Conservation (phyloP, 2,797 vertebrate species). For the Mormyrus hasselquistii region DNA sequence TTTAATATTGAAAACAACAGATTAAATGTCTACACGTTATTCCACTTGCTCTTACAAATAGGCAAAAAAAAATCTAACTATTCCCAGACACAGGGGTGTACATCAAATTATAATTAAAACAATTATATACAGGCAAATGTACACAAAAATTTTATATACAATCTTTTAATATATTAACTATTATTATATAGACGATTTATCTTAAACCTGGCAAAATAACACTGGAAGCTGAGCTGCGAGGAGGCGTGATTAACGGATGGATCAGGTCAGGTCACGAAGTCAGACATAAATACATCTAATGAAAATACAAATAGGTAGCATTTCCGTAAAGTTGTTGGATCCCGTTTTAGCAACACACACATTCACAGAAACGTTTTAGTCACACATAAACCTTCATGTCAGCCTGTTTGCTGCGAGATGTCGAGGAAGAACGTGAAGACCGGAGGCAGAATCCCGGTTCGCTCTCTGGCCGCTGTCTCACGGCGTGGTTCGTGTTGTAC, state of each 20-base stretch:
- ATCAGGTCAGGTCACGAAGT: conserved; percentile 7
- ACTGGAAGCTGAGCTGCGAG: conserved; percentile 58
- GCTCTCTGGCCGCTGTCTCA: not conserved
- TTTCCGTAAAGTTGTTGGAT: conserved; percentile 70
- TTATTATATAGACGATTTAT: conserved; percentile 75
- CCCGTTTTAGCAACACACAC: conserved; percentile 40
- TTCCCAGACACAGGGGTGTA: conserved; percentile 50
- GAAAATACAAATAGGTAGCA: conserved; percentile 63
- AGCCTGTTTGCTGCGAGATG: not conserved
- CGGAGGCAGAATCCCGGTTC: not conserved
- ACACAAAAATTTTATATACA: conserved; percentile 78
- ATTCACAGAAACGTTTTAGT: not conserved
- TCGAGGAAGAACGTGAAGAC: not conserved
- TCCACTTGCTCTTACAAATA: conserved; percentile 53
- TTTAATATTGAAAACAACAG: conserved; percentile 67
- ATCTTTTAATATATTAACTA: conserved; percentile 70
- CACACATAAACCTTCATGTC: not conserved
- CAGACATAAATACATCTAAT: conserved; percentile 35
- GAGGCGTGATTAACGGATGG: conserved; percentile 47
- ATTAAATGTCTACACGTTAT: conserved; percentile 60
- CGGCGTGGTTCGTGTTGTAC: not conserved
- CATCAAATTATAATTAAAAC: conserved; percentile 64
- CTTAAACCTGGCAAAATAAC: conserved; percentile 49
- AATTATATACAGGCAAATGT: conserved; percentile 73
- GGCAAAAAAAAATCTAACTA: conserved; percentile 47